Evolutionary conservation across 2,797 vertebrate genomes (phyloP), one percentile per base, ranked within the genome.

Genomic region (Parauchenoglanis ngamensis): DNA sequence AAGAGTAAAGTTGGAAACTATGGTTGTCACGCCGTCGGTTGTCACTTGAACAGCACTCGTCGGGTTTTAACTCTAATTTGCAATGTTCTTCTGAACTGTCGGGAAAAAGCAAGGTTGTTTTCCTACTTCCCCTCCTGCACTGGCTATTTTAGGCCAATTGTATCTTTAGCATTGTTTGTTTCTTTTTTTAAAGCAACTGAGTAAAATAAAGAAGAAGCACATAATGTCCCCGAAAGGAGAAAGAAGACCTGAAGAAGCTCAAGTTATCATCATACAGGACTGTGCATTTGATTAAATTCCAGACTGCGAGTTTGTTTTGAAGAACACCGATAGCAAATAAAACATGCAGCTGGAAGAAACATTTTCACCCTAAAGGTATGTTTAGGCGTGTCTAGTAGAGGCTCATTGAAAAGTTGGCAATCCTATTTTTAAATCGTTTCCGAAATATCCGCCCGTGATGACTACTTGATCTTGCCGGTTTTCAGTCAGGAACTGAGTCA

Each of bases 401-500:
- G 10, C 10, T 79, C 19, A 12, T 2, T 35, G 52, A 80, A 59
- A 40, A 40, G 10, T n/a, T 17, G 40, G 2, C 59, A 46, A 5
- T 44, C 79, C 59, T 65, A 2, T 52, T 82, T 73, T 49, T 65
- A 65, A 28, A 46, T 10, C 21, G 25, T 49, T 82, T 65, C 12
- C 7, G 40, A 46, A 80, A 61, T 63, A 63, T 81, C 78, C 12
- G 21, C 31, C 15, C 1, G 11, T 1, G 5, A 40, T 61, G 11
- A 40, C 0, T 12, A 5, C 28, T 56, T n/a, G 49, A 6, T 79
- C 77, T 59, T 17, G 35, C 57, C 6, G 5, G 19, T 35, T 79
- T 79, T 23, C 54, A 80, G 35, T 28, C 59, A 65, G 44, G 61
- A 83, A 25, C 46, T 12, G 80, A 65, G 61, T 83, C 57, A 46